Evolutionary conservation across 1,140 invertebrate genomes (phyloP), one percentile per base, ranked within the genome.

Genomic region (Protaetia brevitarsis): DNA sequence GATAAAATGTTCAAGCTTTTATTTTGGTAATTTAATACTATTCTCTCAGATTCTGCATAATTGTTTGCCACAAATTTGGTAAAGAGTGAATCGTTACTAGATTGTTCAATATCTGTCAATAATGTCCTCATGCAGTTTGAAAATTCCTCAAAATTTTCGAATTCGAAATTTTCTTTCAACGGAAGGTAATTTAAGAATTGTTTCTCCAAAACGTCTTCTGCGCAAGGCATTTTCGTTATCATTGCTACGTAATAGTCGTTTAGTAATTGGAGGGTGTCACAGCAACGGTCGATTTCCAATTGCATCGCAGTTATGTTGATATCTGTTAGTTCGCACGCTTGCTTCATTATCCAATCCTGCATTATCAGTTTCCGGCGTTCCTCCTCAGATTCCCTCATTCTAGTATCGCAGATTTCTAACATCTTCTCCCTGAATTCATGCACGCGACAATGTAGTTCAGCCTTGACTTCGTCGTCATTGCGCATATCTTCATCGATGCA

Each of bases 231-330:
- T 31, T 71, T 71, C 0, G 72, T 82, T n/a, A 82, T 72, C 75
- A 84, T 80, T 0, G 79, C 74, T 6, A 76, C 76, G 68, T 85
- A 86, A 73, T 85, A 87, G 73, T 85, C 83, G 30, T 82, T 79
- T 2, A 87, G 30, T 8, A 82, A 65, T 72, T 83, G 81, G 37
- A 82, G 76, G 2, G 83, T 83, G 56, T 82, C 78, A 1, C 74
- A 66, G 65, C 73, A 83, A 74, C 85, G 78, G 69, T 86, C 84
- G 16, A 85, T 59, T 76, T 87, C 85, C 6, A 80, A 70, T 69
- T 87, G 85, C 71, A 85, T 74, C 26, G 81, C 79, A 11, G 77
- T 80, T 16, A 83, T 76, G 64, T 81, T 85, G 26, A 82, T 78
- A 69, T 87, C 85, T 1, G 75, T 73, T 31, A 87, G 74, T 28